Evolutionary conservation across 2,888 invertebrate species (phyloP).

Genomic region (Neoascia interrupta): DNA sequence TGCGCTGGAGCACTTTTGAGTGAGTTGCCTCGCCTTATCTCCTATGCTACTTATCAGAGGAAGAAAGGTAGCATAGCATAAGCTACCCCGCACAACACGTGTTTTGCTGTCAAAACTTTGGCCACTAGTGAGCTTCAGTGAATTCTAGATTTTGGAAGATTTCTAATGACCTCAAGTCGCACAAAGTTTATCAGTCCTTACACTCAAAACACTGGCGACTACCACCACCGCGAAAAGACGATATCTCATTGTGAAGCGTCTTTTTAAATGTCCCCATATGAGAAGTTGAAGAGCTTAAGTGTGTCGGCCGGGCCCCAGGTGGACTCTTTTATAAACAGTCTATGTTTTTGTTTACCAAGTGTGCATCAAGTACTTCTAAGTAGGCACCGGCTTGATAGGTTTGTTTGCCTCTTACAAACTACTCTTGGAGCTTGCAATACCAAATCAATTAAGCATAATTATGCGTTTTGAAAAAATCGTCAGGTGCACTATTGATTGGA

Average conservation of each 20-base stretch:
- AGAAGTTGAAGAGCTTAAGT: neutral
- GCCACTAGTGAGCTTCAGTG: neutral
- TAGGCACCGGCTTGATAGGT: too few relatives aligned
- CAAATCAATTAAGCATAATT: too few relatives aligned
- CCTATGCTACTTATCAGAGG: slow-evolving; percentile 1
- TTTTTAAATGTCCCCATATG: neutral
- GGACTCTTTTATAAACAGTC: slow-evolving; percentile 10
- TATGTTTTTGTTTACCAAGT: too few relatives aligned
- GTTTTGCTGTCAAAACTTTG: too few relatives aligned
- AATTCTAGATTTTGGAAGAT: neutral
- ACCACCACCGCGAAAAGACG: neutral
- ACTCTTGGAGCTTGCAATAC: too few relatives aligned
- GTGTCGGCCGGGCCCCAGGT: neutral
- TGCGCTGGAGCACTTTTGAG: neutral
- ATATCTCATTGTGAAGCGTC: neutral
- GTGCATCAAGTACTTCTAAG: too few relatives aligned
- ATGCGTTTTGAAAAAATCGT: too few relatives aligned
- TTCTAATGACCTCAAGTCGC: neutral
- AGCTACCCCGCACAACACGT: neutral
- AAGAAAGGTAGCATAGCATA: slow-evolving; percentile 24
- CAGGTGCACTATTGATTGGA: too few relatives aligned
- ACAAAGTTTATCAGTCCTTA: neutral
- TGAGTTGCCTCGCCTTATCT: neutral
- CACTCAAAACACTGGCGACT: neutral
- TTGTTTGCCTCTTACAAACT: too few relatives aligned